Evolutionary conservation across 2,113 vertebrate species (phyloP), one percentile per base, ranked within the genome.

Genomic region (Podilymbus podiceps): DNA sequence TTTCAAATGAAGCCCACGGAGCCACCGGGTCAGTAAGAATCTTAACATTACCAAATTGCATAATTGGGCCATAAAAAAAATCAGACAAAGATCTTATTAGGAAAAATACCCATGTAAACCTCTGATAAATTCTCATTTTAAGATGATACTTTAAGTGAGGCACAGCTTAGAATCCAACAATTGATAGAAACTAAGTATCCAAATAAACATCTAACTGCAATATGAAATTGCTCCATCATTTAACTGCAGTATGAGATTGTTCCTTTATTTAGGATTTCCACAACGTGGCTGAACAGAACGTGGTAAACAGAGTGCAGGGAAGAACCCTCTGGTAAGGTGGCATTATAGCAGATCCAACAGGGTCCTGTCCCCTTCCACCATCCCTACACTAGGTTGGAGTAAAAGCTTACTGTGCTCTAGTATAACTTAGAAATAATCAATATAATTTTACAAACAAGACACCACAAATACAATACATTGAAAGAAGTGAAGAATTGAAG

Each of bases 401-500:
- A 72, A 69, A 82, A 89, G 50, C 35, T 87, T 50, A 40, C 30
- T 27, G 24, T 5, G 28, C 63, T 44, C 13, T 7, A 82, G n/a
- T 16, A 56, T 33, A 62, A 85, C 4, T 76, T 21, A 62, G 50
- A 68, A 90, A 83, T 23, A 47, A 66, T 3, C 68, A 76, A 1
- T 2, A 12, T 5, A 33, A 42, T 62, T 71, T 67, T 35, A 92
- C 59, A 73, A 79, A 92, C 64, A 64, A 69, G 52, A 88, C 85
- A 89, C 38, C 95, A 97, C 91, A 75, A 86, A 80, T 67, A 88
- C 89, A 91, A 30, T 5, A 73, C 92, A 95, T 5, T 20, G 33
- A 55, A 90, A 81, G 72, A 64, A 91, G 20, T 27, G 50, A 71
- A 56, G 44, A 85, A 85, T 55, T 94, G 38, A 67, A 91, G 69